Conservation (phyloP, 2,113 vertebrate genomes). For the Nannospalax galili region DNA sequence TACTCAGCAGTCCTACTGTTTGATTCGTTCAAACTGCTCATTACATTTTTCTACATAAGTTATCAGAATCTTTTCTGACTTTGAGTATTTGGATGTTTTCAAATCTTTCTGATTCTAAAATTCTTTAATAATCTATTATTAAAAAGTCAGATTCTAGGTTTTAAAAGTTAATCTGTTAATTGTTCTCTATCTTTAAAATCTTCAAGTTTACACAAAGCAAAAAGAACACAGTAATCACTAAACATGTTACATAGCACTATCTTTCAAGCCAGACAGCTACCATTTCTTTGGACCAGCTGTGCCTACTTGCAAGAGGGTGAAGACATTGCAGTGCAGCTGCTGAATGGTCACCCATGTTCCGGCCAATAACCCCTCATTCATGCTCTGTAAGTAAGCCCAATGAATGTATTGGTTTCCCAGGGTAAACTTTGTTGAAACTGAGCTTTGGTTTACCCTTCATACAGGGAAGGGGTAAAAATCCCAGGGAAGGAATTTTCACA, state of each 20-base stretch:
- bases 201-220: neutral
- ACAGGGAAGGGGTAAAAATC: no score
- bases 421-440: no score
- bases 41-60: neutral
- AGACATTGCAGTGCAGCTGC: no score
- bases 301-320: no score
- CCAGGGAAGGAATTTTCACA: no score
- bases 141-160: neutral
- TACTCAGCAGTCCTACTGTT: neutral
- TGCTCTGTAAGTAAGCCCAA: no score
- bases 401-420: no score
- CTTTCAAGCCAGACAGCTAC: neutral
- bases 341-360: no score
- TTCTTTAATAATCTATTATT: neutral
- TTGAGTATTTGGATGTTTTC: neutral
- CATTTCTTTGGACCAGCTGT: no score
- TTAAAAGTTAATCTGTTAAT: neutral
- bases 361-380: no score
- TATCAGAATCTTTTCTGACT: neutral
- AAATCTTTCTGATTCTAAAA: neutral
- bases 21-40: neutral
- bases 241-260: no score
- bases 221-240: neutral
- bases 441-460: no score
- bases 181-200: neutral